A percentile compares a stretch with the other conserved stretches of the same genome.
Evolutionary conservation across 2,113 vertebrate genomes (phyloP).

Genomic region (Leucoraja erinaceus): DNA sequence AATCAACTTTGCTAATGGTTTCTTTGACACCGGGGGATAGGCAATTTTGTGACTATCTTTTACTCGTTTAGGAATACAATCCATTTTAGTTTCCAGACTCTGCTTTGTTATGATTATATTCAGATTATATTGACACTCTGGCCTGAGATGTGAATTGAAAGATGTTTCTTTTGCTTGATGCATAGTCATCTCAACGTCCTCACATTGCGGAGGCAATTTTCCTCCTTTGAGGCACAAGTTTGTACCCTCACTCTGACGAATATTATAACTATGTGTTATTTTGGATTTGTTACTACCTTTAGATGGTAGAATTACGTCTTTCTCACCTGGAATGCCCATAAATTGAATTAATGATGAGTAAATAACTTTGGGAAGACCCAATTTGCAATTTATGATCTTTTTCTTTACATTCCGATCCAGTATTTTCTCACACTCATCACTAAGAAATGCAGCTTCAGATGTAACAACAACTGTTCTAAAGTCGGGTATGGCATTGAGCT

Average conservation of each 20-base stretch:
- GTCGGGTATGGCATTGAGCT: not conserved
- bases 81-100: slow-evolving; percentile 28
- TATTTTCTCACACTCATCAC: not conserved
- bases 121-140: not conserved
- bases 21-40: not conserved
- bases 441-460: slow-evolving; percentile 4
- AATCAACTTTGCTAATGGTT: slow-evolving; percentile 4
- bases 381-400: slow-evolving; percentile 20
- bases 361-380: slow-evolving; percentile 15
- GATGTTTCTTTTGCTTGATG: not conserved
- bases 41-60: not conserved
- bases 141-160: not conserved
- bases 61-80: not conserved
- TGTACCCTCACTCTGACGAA: not conserved
- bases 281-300: not conserved
- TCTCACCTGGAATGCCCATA: not conserved
- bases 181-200: not conserved
- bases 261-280: too few species aligned
- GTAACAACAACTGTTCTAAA: not conserved
- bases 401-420: slow-evolving; percentile 19
- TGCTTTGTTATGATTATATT: not conserved
- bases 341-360: not conserved
- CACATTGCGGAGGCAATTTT: not conserved
- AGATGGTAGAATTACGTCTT: not conserved
- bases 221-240: slow-evolving; percentile 7